Percentiles rank a stretch among this genome's conserved stretches.
phyloP scores from a whole-genome alignment of 2,888 invertebrate species.

The Trissonchulus latispiculum region DNA sequence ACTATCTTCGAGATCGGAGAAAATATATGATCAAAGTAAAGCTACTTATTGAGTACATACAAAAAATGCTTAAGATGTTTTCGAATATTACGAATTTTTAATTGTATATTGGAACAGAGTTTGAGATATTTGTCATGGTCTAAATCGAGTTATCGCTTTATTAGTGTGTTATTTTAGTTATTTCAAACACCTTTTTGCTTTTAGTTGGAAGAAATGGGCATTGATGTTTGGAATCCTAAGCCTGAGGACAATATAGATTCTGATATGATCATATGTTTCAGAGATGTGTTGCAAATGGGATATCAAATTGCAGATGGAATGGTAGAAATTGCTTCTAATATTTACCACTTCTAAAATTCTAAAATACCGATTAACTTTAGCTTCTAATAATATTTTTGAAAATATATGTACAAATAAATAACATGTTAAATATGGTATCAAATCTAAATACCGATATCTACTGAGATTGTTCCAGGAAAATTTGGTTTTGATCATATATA shows the following conservation, averaged over 20 bases:
- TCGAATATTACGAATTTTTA: too few relatives aligned
- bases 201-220: constrained; percentile 12
- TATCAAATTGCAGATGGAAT: constrained; percentile 41
- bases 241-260: constrained; percentile 32
- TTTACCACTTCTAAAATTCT: too few relatives aligned
- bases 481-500: not conserved
- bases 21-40: constrained; percentile 57
- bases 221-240: constrained; percentile 1
- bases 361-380: too few relatives aligned
- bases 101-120: too few relatives aligned
- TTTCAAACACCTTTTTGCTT: not conserved
- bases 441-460: constrained; percentile 4
- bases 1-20: constrained; percentile 77
- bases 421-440: too few relatives aligned
- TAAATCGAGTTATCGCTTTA: too few relatives aligned
- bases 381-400: too few relatives aligned
- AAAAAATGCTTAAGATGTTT: too few relatives aligned
- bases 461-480: not conserved
- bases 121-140: too few relatives aligned
- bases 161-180: not conserved
- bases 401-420: too few relatives aligned
- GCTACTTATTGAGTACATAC: too few relatives aligned
- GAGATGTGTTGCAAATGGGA: constrained; percentile 38
- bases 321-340: too few relatives aligned
- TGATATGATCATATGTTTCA: constrained; percentile 38